Conservation (phyloP, 2,797 vertebrate genomes). For the Scyliorhinus canicula region DNA sequence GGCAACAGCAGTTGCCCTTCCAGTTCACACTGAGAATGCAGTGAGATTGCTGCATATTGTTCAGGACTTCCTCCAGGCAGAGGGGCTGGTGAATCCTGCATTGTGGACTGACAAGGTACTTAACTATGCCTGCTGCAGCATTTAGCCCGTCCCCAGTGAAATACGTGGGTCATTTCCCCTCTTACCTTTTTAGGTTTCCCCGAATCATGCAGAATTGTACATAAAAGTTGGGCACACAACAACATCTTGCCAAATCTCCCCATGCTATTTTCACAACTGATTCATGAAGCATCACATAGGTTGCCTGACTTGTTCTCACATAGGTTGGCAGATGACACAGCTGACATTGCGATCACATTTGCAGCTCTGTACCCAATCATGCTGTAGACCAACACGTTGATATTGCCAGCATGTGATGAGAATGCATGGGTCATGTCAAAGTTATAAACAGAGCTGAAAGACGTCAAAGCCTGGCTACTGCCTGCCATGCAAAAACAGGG, state of each 20-base stretch:
- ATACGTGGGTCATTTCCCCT: neutral
- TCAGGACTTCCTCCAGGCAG: constrained; percentile 89
- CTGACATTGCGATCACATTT: neutral
- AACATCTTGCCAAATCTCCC: too few species aligned
- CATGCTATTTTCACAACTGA: neutral
- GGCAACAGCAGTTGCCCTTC: constrained; percentile 65
- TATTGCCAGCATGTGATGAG: neutral
- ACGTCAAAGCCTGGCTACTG: neutral
- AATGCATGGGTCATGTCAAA: neutral
- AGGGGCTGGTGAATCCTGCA: constrained; percentile 76
- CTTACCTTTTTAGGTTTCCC: neutral
- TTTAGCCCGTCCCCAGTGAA: neutral
- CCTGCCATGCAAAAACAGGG: neutral
- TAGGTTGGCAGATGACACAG: too few species aligned
- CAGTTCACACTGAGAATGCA: constrained; percentile 82
- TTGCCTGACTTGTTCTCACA: neutral
- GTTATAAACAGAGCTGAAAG: neutral
- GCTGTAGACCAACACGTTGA: neutral
- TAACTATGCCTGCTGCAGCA: neutral
- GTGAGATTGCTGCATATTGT: constrained; percentile 77
- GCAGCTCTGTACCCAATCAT: neutral
- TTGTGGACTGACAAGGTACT: constrained; percentile 85
- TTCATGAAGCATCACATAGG: neutral
- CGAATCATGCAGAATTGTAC: neutral
- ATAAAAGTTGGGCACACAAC: neutral